Evolutionary conservation across 2,113 vertebrate species (phyloP).

Genomic region (Patagioenas fasciata): DNA sequence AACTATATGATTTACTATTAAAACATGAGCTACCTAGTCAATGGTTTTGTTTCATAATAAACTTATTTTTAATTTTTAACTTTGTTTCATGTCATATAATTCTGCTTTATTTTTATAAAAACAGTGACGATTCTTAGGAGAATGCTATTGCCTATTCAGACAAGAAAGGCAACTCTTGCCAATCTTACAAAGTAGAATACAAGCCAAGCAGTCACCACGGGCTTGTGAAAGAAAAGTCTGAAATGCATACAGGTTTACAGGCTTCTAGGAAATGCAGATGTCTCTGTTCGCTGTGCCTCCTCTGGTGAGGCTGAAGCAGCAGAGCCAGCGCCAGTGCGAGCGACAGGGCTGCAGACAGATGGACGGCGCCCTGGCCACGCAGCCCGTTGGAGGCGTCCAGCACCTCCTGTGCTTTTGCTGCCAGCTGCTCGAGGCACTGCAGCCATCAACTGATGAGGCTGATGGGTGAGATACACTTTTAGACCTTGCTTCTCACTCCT

Average conservation of each 20-base stretch:
- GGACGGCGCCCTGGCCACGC: background rate
- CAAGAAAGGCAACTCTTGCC: background rate
- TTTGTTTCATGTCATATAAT: background rate
- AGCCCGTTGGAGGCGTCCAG: background rate
- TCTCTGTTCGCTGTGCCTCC: background rate
- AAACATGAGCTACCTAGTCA: background rate
- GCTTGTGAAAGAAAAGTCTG: background rate
- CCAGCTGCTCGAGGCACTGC: background rate
- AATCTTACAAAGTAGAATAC: background rate
- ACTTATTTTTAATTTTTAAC: background rate
- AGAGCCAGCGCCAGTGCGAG: background rate
- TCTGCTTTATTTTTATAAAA: background rate
- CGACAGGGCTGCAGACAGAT: background rate
- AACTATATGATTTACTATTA: background rate
- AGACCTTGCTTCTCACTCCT: background rate
- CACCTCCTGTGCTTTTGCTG: background rate
- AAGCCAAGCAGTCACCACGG: background rate
- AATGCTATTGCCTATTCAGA: background rate
- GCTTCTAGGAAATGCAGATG: background rate
- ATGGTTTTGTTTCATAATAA: background rate
- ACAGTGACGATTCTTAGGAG: background rate
- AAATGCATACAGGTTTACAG: background rate
- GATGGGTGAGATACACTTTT: background rate
- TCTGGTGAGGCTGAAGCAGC: background rate
- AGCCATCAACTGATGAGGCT: background rate